A percentile compares a stretch with the other conserved stretches of the same genome.
phyloP scores from a whole-genome alignment of 2,888 invertebrate genomes.

The Yponomeuta cagnagella region DNA sequence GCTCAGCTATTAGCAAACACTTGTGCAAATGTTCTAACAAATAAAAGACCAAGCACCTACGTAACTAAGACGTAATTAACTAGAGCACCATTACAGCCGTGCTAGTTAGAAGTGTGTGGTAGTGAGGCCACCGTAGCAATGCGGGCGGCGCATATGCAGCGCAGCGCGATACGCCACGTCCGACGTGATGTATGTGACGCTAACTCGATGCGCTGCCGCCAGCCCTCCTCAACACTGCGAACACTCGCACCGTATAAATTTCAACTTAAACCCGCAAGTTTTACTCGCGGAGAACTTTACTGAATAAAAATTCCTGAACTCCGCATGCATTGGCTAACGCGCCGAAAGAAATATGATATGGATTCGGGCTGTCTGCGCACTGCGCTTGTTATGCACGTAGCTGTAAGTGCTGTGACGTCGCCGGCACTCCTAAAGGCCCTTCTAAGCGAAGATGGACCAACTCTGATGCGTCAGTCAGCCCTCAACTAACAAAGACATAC shows the following conservation, averaged over 20 bases:
- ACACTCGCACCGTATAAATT: conserved; percentile 62
- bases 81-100: background rate
- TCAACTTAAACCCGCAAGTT: conserved; percentile 58
- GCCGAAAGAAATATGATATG: background rate
- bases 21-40: background rate
- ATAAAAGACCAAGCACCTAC: background rate
- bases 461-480: too few species aligned
- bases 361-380: background rate
- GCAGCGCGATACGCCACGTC: conserved; percentile 40
- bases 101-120: background rate
- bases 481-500: too few species aligned
- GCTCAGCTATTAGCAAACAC: too few species aligned
- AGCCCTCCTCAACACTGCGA: conserved; percentile 55
- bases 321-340: conserved; percentile 2
- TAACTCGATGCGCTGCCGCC: conserved; percentile 51
- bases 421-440: too few species aligned
- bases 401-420: background rate
- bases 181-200: conserved; percentile 58
- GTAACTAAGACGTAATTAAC: background rate
- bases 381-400: background rate
- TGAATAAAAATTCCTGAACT: conserved; percentile 57
- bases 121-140: background rate
- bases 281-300: conserved; percentile 57
- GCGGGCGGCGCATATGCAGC: conserved; percentile 39
- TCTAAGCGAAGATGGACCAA: too few species aligned